Evolutionary conservation across 2,113 vertebrate species (phyloP).

Genomic region (Sinosuthora webbiana): DNA sequence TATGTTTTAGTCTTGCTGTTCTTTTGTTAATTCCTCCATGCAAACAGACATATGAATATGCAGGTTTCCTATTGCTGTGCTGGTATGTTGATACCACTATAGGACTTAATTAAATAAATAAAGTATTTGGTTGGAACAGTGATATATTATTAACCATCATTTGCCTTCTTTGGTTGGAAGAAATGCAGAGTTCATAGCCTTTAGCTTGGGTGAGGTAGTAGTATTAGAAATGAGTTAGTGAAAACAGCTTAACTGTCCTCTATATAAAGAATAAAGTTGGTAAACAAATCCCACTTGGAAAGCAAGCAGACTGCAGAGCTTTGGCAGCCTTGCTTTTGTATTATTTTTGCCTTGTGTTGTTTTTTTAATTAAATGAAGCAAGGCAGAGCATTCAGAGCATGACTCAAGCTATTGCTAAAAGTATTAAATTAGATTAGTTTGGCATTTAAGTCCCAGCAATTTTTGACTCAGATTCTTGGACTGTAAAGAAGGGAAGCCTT

Average conservation of each 20-base stretch:
- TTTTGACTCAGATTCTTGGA: conserved; percentile 60
- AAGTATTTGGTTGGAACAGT: conserved; percentile 20
- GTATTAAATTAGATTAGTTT: conserved; percentile 68
- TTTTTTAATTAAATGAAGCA: conserved; percentile 66
- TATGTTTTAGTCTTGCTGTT: not conserved
- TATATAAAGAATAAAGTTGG: conserved; percentile 38
- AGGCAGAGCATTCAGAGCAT: conserved; percentile 44
- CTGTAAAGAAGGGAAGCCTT: conserved; percentile 36
- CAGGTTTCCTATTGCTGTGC: not conserved
- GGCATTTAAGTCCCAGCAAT: conserved; percentile 43
- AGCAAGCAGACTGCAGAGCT: conserved; percentile 58
- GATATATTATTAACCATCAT: not conserved
- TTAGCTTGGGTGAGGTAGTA: not conserved
- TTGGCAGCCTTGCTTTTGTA: conserved; percentile 40
- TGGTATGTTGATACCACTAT: not conserved
- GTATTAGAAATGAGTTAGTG: not conserved
- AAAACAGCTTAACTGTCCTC: conserved; percentile 28
- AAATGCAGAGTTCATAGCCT: not conserved
- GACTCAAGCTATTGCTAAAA: conserved; percentile 63
- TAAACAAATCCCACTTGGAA: conserved; percentile 55
- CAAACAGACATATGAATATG: not conserved
- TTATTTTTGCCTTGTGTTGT: conserved; percentile 51
- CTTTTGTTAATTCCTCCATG: not conserved
- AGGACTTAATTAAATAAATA: conserved; percentile 38
- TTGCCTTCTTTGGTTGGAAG: not conserved